Base-by-base conservation (phyloP, 2,797 vertebrate species). In the Alfaro cultratus region DNA sequence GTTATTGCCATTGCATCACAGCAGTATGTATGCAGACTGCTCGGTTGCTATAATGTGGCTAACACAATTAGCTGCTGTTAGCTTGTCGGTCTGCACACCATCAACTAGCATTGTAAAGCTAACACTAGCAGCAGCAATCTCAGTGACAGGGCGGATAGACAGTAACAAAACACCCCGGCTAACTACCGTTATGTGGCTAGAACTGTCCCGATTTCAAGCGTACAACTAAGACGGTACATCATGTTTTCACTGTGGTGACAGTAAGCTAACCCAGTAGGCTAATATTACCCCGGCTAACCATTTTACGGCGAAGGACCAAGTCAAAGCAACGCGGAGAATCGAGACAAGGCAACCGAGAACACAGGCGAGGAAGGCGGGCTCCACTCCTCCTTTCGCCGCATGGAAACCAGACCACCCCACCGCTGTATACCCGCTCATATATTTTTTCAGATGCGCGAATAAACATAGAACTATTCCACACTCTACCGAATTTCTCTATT, bases 141-240 rank as follows among this genome's bases (percentile, higher is more conserved):
- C 85, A 85, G 88, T 92, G 90, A 92, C 92, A 93, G 94, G 89
- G 90, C 89, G 90, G 88, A 89, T 88, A 45, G 85, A 83, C 51
- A 83, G 87, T 55, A 90, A 77, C 88, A 88, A 88, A 92, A 84
- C 90, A 91, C 21, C 75, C 83, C 85, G 77, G 87, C 79, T 71
- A 80, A 70, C 83, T 34, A 8, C 87, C 85, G 80, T 81, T 84
- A 82, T 34, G 55, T 49, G 53, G 36, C 0, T 8, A 45, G 4
- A 13, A 31, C 41, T 23, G 64, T 0, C 21, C 70, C 11, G 1
- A 34, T 2, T 31, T 0, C 49, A 5, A 6, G 8, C 47, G 2
- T 0, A 47, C 77, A 43, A 5, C 55, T 49, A 5, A n/a, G 29
- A 1, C 0, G 8, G 12, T 3, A 0, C 46, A 16, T 1, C 15